Percentiles rank a stretch among this genome's conserved stretches.
Evolutionary conservation across 2,888 invertebrate species (phyloP).

Genomic region (Chalcis sispes): DNA sequence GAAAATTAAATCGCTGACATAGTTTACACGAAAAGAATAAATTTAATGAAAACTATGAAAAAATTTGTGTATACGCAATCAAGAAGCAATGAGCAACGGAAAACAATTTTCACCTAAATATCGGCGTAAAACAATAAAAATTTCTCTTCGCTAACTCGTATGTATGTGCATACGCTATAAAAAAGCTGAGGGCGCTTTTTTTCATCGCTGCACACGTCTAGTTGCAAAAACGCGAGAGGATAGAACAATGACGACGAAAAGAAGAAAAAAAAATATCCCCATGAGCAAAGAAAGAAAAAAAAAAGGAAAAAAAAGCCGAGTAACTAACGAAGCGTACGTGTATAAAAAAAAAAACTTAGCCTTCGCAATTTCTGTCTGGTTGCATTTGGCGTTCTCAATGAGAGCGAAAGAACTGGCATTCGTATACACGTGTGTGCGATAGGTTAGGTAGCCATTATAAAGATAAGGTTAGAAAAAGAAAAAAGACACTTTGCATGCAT

Average conservation of each 20-base stretch:
- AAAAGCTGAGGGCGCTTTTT: not conserved
- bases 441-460: conserved; percentile 23
- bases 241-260: not conserved
- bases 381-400: conserved; percentile 1
- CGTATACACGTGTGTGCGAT: not conserved
- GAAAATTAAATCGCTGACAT: too few relatives aligned
- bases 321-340: not conserved
- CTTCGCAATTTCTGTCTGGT: not conserved
- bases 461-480: not conserved
- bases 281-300: not conserved
- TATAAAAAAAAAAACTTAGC: conserved; percentile 19
- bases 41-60: too few relatives aligned
- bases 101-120: too few relatives aligned
- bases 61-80: too few relatives aligned
- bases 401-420: not conserved
- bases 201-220: not conserved
- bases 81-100: too few relatives aligned
- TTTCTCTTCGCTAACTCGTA: too few relatives aligned
- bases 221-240: not conserved
- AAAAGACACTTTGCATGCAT: not conserved
- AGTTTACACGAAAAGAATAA: too few relatives aligned
- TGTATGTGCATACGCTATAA: too few relatives aligned
- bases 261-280: not conserved
- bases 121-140: too few relatives aligned
- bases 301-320: not conserved